Evolutionary conservation across 1,140 invertebrate species (phyloP).

Genomic region (Ditylenchus dipsaci): DNA sequence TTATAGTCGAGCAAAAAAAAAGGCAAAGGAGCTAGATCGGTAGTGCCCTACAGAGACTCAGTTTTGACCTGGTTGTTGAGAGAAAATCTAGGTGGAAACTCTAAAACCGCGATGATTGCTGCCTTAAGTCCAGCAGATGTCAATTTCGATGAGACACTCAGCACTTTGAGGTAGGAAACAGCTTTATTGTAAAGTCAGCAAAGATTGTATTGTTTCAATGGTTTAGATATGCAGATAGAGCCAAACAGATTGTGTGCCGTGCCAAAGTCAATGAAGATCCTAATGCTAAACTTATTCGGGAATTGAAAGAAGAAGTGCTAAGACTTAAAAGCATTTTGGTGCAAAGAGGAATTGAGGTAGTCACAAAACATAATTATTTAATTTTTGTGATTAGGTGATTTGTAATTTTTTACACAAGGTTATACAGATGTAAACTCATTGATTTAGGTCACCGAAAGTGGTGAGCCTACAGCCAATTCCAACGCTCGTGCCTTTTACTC

Average conservation of each 20-base stretch:
- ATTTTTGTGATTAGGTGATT: no score
- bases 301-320: conserved; percentile 96
- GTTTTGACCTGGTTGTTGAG: conserved; percentile 95
- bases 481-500: conserved; percentile 59
- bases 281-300: conserved; percentile 94
- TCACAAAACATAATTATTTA: conserved; percentile 1
- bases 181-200: background rate
- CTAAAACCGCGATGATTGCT: conserved; percentile 96
- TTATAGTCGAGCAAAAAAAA: conserved; percentile 84
- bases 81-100: conserved; percentile 95
- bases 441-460: conserved; percentile 69
- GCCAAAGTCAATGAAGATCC: conserved; percentile 98
- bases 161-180: conserved; percentile 74
- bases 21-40: conserved; percentile 73
- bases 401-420: no score
- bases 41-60: conserved; percentile 91
- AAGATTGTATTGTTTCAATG: conserved; percentile 56
- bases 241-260: conserved; percentile 98
- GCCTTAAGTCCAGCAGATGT: conserved; percentile 95
- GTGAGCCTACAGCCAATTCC: conserved; percentile 58
- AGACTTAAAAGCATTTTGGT: conserved; percentile 84
- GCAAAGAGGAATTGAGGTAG: conserved; percentile 77
- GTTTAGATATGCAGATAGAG: conserved; percentile 84
- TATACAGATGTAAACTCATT: background rate
- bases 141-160: conserved; percentile 94